Evolutionary conservation across 2,888 invertebrate species (phyloP).

Genomic region (Macaria liturata): DNA sequence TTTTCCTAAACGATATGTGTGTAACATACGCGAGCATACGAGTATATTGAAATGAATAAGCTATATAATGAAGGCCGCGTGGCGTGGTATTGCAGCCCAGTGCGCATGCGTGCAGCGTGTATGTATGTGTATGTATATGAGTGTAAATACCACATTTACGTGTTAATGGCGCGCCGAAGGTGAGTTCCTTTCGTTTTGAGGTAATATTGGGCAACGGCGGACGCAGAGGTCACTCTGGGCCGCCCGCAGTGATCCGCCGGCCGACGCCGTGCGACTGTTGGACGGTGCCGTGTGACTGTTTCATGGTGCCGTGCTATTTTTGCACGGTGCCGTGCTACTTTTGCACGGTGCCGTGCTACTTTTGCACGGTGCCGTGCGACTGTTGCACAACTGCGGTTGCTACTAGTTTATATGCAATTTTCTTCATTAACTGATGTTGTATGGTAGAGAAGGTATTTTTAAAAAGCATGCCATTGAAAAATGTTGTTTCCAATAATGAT

Average conservation of each 20-base stretch:
- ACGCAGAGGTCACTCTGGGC: slow-evolving; percentile 14
- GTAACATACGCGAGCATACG: too few species aligned
- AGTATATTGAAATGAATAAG: too few species aligned
- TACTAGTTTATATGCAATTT: too few species aligned
- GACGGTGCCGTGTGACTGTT: neutral
- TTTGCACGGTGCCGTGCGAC: neutral
- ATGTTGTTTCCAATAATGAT: too few species aligned
- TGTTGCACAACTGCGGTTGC: neutral
- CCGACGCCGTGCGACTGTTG: neutral
- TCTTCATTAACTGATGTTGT: too few species aligned
- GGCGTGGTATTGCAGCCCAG: too few species aligned
- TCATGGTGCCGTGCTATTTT: too few species aligned
- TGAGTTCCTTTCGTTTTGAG: slow-evolving; percentile 33
- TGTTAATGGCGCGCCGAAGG: slow-evolving; percentile 28
- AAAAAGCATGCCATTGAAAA: too few species aligned
- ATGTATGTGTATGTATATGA: slow-evolving; percentile 4
- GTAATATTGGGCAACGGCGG: slow-evolving; percentile 21
- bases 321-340: too few species aligned
- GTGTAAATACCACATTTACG: slow-evolving; percentile 16
- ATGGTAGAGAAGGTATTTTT: too few species aligned
- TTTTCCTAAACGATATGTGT: too few species aligned
- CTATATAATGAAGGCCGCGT: too few species aligned
- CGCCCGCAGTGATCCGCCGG: neutral
- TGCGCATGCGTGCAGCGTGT: neutral
- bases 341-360: neutral